Conservation (phyloP, 2,797 vertebrate genomes). For the Enteromius paludinosus region DNA sequence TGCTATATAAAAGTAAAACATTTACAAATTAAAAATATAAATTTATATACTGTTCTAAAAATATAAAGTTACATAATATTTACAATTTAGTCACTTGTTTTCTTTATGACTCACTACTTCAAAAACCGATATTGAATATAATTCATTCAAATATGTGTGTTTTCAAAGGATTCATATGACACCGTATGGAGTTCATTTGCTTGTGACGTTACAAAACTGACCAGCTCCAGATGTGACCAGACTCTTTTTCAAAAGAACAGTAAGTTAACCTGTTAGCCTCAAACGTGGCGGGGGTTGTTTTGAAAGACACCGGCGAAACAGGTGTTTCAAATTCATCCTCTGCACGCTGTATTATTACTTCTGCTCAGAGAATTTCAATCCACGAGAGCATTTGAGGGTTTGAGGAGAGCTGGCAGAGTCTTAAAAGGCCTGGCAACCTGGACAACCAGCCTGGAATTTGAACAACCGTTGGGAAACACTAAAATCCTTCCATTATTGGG, state of each 20-base stretch:
- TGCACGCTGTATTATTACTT: conserved; percentile 40
- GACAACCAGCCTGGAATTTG: conserved; percentile 54
- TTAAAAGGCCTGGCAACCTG: conserved; percentile 52
- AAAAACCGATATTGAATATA: not conserved
- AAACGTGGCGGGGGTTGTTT: conserved; percentile 20
- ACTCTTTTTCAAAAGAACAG: conserved; percentile 19
- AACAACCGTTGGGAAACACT: conserved; percentile 47
- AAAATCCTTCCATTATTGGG: not conserved
- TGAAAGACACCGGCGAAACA: conserved; percentile 36
- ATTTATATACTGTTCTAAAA: too few relatives aligned
- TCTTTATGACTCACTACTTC: not conserved
- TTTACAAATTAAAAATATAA: not conserved
- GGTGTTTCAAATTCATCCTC: conserved; percentile 52
- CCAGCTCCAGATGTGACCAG: conserved; percentile 40
- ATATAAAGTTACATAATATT: not conserved
- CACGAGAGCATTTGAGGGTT: conserved; percentile 42
- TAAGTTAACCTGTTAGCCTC: conserved; percentile 5
- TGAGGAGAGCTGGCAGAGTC: conserved; percentile 40
- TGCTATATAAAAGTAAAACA: not conserved
- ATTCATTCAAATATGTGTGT: not conserved
- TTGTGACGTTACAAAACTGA: conserved; percentile 7
- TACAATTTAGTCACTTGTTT: not conserved
- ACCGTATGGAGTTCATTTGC: conserved; percentile 5
- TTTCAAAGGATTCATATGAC: conserved; percentile 19
- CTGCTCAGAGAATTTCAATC: conserved; percentile 48